Percentiles rank a stretch among this genome's conserved stretches.
Conservation (phyloP, 2,888 invertebrate genomes). For the Drosophila leonis region DNA sequence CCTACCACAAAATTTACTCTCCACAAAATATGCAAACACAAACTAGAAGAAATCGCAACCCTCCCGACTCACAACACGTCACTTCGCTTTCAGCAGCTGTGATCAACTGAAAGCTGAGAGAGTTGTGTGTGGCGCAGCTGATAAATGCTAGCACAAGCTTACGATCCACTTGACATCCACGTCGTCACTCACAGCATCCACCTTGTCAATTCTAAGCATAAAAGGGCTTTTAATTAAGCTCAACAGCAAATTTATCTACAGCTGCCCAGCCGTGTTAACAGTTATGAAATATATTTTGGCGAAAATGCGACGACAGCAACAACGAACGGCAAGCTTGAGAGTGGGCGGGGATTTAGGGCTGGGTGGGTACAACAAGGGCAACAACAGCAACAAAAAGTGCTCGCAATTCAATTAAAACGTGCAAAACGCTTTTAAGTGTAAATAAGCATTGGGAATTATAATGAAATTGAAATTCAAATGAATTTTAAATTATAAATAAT, state of each 20-base stretch:
- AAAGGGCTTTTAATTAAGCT: constrained; percentile 59
- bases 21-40: neutral
- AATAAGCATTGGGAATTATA: constrained; percentile 33
- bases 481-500: constrained; percentile 3
- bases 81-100: constrained; percentile 16
- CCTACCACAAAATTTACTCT: constrained; percentile 21
- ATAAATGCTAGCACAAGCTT: constrained; percentile 39
- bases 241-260: constrained; percentile 58
- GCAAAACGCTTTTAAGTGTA: constrained; percentile 36
- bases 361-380: neutral
- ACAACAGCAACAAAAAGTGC: constrained; percentile 27
- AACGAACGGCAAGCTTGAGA: neutral
- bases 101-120: constrained; percentile 40
- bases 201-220: constrained; percentile 1
- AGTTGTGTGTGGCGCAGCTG: neutral
- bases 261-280: constrained; percentile 40
- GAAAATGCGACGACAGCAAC: constrained; percentile 43
- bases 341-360: neutral
- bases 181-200: constrained; percentile 20
- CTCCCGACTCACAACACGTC: constrained; percentile 1
- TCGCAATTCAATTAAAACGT: constrained; percentile 65
- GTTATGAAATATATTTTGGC: constrained; percentile 61
- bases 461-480: constrained; percentile 46
- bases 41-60: neutral
- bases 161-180: constrained; percentile 29